Evolutionary conservation across 1,140 invertebrate species (phyloP).

Genomic region (Drosophila pachea): DNA sequence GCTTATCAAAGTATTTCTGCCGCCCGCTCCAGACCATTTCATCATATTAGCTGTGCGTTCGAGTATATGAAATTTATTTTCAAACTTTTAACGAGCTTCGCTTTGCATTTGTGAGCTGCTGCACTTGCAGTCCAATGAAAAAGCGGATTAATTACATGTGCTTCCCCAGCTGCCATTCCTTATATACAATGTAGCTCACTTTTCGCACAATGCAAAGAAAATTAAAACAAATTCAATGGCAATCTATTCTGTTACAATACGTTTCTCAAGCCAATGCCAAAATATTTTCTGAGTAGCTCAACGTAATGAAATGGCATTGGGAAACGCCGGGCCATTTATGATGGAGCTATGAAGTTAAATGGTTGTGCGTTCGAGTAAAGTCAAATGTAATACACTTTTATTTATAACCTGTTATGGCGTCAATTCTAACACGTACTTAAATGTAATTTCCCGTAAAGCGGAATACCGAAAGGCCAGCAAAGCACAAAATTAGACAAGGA

Average conservation of each 20-base stretch:
- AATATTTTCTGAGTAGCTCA: no score
- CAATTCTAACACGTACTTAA: constrained; percentile 76
- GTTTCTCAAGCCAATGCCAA: no score
- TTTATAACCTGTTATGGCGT: constrained; percentile 74
- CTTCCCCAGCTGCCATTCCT: no score
- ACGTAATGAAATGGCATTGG: neutral
- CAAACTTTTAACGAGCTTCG: constrained; percentile 67
- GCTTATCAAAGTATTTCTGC: constrained; percentile 63
- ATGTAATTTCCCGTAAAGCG: constrained; percentile 72
- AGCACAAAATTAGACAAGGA: constrained; percentile 19
- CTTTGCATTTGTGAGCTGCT: constrained; percentile 17
- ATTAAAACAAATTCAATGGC: no score
- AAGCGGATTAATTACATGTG: constrained; percentile 50
- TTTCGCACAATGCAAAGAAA: no score
- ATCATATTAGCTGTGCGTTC: constrained; percentile 65
- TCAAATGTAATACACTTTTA: constrained; percentile 36
- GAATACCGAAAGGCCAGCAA: constrained; percentile 49
- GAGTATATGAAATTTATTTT: constrained; percentile 69
- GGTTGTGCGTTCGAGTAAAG: neutral
- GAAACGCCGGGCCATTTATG: neutral
- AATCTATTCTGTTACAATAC: no score
- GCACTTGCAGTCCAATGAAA: constrained; percentile 6
- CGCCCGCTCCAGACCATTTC: neutral
- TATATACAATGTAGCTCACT: no score
- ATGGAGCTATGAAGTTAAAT: neutral